Percentiles rank a stretch among this genome's conserved stretches.
These are phyloP conservation scores for Gobius niger DNA, from an alignment of 2,113 vertebrate species.

Conservation along the genomic window DNA sequence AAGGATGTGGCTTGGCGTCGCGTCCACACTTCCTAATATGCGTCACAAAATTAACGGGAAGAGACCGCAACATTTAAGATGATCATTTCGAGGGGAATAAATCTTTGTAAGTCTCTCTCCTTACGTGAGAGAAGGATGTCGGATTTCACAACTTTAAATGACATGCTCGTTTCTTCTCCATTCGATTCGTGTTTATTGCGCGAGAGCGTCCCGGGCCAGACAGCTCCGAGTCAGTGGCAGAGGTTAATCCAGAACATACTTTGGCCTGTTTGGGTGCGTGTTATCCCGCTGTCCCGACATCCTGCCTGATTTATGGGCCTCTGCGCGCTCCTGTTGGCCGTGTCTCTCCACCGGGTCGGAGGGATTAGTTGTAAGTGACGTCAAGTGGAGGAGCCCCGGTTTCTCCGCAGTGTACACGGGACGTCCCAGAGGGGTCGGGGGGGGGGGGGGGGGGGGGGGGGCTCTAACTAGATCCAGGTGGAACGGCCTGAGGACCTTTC, in stretches of 20 bases:
- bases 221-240: conserved; percentile 50
- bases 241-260: conserved; percentile 70
- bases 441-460: too few relatives aligned
- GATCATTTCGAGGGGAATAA: conserved; percentile 54
- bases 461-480: conserved; percentile 11
- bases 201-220: conserved; percentile 46
- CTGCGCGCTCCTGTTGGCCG: conserved; percentile 43
- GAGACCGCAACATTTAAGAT: conserved; percentile 54
- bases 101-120: conserved; percentile 44
- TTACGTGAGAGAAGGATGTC: conserved; percentile 28
- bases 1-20: conserved; percentile 59
- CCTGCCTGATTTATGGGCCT: conserved; percentile 62
- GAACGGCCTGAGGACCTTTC: conserved; percentile 5
- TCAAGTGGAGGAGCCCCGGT: conserved; percentile 11
- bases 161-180: not conserved
- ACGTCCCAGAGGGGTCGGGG: conserved; percentile 4
- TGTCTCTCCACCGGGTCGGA: conserved; percentile 49
- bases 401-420: conserved; percentile 13
- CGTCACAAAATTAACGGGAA: conserved; percentile 42
- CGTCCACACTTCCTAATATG: conserved; percentile 48
- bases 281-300: conserved; percentile 52
- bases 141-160: conserved; percentile 41
- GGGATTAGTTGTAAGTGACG: conserved; percentile 51
- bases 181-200: conserved; percentile 42
- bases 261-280: conserved; percentile 47